Conservation (phyloP, 1,140 invertebrate genomes). For the Argopecten irradians region DNA sequence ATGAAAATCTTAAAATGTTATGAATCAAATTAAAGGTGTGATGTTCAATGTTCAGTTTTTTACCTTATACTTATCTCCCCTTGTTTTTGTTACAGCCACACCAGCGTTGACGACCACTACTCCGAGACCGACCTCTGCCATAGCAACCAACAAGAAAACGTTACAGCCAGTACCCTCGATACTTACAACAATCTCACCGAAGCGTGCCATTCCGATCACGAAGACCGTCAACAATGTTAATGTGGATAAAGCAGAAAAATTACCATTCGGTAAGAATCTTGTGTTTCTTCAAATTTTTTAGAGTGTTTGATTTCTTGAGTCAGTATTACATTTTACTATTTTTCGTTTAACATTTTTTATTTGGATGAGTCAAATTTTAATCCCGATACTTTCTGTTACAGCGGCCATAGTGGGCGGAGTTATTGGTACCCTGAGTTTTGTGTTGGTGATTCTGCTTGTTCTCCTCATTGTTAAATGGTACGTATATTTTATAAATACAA, state of each 20-base stretch:
- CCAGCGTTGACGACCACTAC: constrained; percentile 38
- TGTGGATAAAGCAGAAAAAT: constrained; percentile 46
- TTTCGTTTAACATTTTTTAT: neutral
- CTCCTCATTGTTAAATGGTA: constrained; percentile 70
- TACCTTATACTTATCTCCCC: constrained; percentile 25
- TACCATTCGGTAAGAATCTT: constrained; percentile 64
- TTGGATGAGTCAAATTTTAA: neutral
- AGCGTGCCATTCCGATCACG: constrained; percentile 30
- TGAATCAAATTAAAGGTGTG: neutral
- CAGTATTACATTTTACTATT: neutral
- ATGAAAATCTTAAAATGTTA: constrained; percentile 27
- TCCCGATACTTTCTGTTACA: constrained; percentile 53
- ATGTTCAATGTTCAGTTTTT: neutral
- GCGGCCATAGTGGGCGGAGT: constrained; percentile 73
- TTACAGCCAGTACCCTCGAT: neutral
- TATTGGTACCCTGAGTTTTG: constrained; percentile 69
- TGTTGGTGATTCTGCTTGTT: constrained; percentile 65
- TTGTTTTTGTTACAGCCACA: constrained; percentile 25
- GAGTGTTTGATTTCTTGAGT: too few relatives aligned
- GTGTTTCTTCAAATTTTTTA: neutral
- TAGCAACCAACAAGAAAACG: constrained; percentile 26
- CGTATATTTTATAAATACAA: constrained; percentile 44
- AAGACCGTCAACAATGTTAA: neutral
- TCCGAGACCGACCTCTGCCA: neutral
- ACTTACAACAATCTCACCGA: neutral